Base-by-base conservation (phyloP, 2,888 invertebrate genomes). In the Furcula furcula region DNA sequence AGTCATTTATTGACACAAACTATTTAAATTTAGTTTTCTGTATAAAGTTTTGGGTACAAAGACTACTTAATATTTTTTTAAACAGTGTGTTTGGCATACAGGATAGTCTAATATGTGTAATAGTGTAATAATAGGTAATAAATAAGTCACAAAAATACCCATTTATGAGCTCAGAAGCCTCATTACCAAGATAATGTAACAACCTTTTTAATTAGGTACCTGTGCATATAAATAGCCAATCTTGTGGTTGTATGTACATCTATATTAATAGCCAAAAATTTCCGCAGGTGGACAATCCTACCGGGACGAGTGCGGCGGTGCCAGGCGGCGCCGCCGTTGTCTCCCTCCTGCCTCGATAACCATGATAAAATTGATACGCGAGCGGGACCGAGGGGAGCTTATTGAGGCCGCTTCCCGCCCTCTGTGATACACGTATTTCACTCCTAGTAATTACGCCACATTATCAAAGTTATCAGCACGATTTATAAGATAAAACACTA, bases 351-450 rank as follows among this genome's bases (percentile, higher is more conserved):
- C 54, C 53, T 46, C 65, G 49, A 62, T 62, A 61, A 57, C 60
- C 60, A 56, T 72, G 76, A 77, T 76, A 77, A 76, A 71, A 74
- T 75, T 70, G 65, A 77, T 81, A 76, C 65, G 69, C 68, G 67
- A 57, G 51, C 56, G 70, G 70, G 69, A 70, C 58, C 42, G 56
- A 59, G 67, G 78, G 78, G 69, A 62, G 43, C 43, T 56, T 67
- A 65, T 60, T 67, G 54, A 55, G 57, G 51, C 53, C 53, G 55
- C 47, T 51, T 52, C 46, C 44, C 56, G 51, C 56, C 47, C 42
- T 36, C 36, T 45, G 40, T 20, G 44, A 45, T 38, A 36, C 50
- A 67, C 66, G 65, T 35, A 26, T 45, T 38, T 23, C 16, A 31
- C 11, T 39, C 36, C 38, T 23, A 38, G 22, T 33, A 35, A 36